phyloP scores from a whole-genome alignment of 1,140 invertebrate genomes.

The Drosophila yakuba region DNA sequence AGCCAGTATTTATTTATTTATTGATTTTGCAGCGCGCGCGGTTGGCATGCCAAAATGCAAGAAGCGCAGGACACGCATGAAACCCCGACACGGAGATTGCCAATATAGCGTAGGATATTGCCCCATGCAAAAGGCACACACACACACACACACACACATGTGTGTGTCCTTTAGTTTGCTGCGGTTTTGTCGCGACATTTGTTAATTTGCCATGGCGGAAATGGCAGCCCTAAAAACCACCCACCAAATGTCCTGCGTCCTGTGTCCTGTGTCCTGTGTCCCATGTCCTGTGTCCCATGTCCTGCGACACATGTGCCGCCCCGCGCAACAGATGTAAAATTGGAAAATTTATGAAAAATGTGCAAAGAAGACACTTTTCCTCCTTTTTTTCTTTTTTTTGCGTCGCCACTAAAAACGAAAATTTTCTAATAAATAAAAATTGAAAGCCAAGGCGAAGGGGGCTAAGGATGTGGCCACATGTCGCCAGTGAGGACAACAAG shows the following conservation, averaged over 20 bases:
- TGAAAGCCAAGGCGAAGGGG: slow-evolving; percentile 16
- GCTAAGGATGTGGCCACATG: slow-evolving; percentile 40
- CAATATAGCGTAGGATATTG: slow-evolving; percentile 60
- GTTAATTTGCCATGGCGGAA: slow-evolving; percentile 75
- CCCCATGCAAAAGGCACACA: slow-evolving; percentile 1
- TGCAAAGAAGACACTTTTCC: slow-evolving; percentile 45
- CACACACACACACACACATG: slow-evolving; percentile 8
- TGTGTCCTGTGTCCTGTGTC: slow-evolving; percentile 5
- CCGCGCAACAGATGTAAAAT: slow-evolving; percentile 43
- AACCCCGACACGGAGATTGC: slow-evolving; percentile 55
- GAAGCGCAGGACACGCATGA: slow-evolving; percentile 41
- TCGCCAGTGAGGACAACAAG: slow-evolving; percentile 76
- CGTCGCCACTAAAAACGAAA: slow-evolving; percentile 9
- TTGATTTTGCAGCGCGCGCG: slow-evolving; percentile 73
- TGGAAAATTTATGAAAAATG: slow-evolving; percentile 48
- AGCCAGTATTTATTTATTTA: slow-evolving; percentile 68
- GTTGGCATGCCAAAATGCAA: slow-evolving; percentile 70
- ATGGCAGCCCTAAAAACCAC: slow-evolving; percentile 39
- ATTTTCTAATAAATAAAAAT: slow-evolving; percentile 45
- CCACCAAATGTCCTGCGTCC: slow-evolving; percentile 36
- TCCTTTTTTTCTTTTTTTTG: slow-evolving; percentile 1
- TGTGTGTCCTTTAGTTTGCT: slow-evolving; percentile 59
- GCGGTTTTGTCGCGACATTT: slow-evolving; percentile 74
- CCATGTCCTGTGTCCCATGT: slow-evolving; percentile 25
- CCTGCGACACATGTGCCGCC: slow-evolving; percentile 46